These are phyloP conservation scores for Palaemon carinicauda DNA, from an alignment of 1,140 invertebrate genomes.

Conservation along the genomic window DNA sequence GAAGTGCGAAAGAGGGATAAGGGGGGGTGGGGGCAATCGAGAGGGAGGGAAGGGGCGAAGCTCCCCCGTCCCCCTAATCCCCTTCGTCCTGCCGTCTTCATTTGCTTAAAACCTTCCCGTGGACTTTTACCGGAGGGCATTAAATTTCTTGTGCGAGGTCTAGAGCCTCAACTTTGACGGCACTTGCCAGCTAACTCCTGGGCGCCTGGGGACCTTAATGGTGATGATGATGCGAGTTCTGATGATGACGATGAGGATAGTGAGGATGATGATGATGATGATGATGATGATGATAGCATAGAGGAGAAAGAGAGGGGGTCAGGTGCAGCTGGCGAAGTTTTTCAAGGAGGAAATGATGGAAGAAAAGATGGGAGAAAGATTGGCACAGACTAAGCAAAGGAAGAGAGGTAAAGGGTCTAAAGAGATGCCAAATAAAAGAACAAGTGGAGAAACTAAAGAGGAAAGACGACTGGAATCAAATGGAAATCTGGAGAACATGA, in stretches of 20 bases:
- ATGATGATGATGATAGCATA: not conserved
- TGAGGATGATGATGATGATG: not conserved
- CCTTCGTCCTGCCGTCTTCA: constrained; percentile 17
- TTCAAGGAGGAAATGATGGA: not conserved
- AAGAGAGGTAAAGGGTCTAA: not conserved
- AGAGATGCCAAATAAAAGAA: too few species aligned
- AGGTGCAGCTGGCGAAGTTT: not conserved
- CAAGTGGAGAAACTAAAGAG: too few species aligned
- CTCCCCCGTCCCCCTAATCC: not conserved
- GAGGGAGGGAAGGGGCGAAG: not conserved
- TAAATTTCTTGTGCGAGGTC: constrained; percentile 29
- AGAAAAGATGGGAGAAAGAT: not conserved
- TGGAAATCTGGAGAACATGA: too few species aligned
- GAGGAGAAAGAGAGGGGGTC: not conserved
- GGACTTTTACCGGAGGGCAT: not conserved
- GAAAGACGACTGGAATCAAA: too few species aligned
- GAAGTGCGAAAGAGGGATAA: not conserved
- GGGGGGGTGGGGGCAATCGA: too few species aligned
- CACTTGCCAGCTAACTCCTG: constrained; percentile 32
- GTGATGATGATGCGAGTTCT: constrained; percentile 5
- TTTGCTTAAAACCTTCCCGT: constrained; percentile 40
- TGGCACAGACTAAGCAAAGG: too few species aligned
- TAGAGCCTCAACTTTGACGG: constrained; percentile 10
- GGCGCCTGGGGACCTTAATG: constrained; percentile 29
- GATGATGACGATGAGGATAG: not conserved